These are phyloP conservation scores for Penaeus indicus DNA, from an alignment of 1,140 invertebrate genomes.

Conservation along the genomic window DNA sequence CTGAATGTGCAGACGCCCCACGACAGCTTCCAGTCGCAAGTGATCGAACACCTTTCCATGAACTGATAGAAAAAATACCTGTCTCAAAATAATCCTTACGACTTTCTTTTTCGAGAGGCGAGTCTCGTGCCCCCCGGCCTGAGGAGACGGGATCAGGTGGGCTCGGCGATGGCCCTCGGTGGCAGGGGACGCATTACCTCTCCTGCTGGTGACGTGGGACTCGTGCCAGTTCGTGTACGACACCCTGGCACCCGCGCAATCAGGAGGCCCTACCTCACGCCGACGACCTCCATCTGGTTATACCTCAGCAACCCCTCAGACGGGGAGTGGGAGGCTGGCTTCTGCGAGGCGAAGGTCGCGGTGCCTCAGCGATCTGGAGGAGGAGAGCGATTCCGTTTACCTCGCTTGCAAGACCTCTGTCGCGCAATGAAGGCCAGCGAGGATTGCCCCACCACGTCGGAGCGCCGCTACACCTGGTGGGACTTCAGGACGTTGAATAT, in stretches of 20 bases:
- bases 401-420: not conserved
- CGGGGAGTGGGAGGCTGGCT: constrained; percentile 26
- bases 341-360: not conserved
- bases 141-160: constrained; percentile 26
- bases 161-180: constrained; percentile 2
- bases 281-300: not conserved
- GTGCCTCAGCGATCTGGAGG: not conserved
- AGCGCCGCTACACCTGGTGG: not conserved
- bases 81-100: not conserved
- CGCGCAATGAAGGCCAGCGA: constrained; percentile 19
- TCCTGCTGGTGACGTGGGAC: constrained; percentile 20
- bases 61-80: not conserved
- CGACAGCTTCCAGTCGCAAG: not conserved
- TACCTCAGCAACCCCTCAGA: constrained; percentile 14
- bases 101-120: not conserved
- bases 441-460: constrained; percentile 16
- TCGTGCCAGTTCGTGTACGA: constrained; percentile 16
- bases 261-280: not conserved
- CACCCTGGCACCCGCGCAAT: not conserved
- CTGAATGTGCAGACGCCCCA: not conserved
- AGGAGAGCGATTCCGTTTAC: not conserved
- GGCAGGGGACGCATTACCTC: constrained; percentile 28
- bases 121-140: constrained; percentile 32
- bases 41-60: not conserved
- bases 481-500: not conserved